A percentile compares a stretch with the other conserved stretches of the same genome.
phyloP scores from a whole-genome alignment of 2,888 invertebrate genomes.

The Chromoteleia sp. region DNA sequence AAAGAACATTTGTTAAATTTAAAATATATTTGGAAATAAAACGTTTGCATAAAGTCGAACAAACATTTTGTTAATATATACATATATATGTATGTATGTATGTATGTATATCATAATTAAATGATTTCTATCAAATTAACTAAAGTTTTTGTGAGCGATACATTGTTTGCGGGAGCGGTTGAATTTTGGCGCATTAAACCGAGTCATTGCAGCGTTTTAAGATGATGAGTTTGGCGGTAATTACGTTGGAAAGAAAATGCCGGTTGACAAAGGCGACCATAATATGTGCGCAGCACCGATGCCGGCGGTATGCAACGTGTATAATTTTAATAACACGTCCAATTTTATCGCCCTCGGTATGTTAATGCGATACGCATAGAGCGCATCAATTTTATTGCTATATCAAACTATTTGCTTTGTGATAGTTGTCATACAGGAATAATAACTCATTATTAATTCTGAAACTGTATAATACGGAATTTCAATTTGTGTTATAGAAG shows the following conservation, averaged over 20 bases:
- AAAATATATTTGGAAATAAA: no score
- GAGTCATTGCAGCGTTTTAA: background rate
- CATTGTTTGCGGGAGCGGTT: no score
- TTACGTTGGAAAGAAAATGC: background rate
- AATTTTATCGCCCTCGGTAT: constrained; percentile 45
- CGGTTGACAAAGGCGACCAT: constrained; percentile 18
- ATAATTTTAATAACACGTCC: constrained; percentile 63
- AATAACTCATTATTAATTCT: constrained; percentile 70
- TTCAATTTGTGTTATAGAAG: constrained; percentile 69
- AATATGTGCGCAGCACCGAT: constrained; percentile 26
- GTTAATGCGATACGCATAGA: constrained; percentile 48
- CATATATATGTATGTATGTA: no score
- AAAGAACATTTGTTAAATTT: no score
- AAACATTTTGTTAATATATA: no score
- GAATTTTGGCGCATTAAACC: no score
- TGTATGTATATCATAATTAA: no score
- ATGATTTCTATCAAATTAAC: no score
- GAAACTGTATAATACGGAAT: constrained; percentile 62
- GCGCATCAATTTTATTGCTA: constrained; percentile 58
- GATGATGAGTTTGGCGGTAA: constrained; percentile 1
- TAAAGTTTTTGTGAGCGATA: no score
- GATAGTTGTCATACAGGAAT: constrained; percentile 63
- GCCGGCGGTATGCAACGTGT: constrained; percentile 41
- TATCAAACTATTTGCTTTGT: constrained; percentile 55
- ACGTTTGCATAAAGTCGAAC: no score